Base-by-base conservation (phyloP, 2,888 invertebrate species). In the Strigamia transsilvanica region DNA sequence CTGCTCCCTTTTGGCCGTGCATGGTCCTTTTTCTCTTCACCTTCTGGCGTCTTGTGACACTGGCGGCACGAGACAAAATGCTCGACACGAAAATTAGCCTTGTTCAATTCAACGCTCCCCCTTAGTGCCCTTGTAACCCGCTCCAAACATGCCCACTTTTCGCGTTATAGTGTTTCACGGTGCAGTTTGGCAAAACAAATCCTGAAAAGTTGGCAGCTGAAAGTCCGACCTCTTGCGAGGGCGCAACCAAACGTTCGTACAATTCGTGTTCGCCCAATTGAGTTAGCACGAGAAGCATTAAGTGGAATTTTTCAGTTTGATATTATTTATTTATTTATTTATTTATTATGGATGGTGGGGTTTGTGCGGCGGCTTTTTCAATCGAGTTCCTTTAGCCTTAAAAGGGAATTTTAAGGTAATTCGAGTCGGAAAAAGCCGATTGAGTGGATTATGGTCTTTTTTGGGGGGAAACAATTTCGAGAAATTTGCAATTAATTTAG, bases 1-100 rank as follows among this genome's bases (percentile, higher is more conserved):
- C 73, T 27, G 27, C 73, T n/a, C 32, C 73, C 73, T 73, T 73
- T 73, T 73, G 73, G 15, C 56, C 18, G 15, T 32, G 73, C 73
- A 23, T 73, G 32, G 73, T 73, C 32, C 73, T 27, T 73, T 73
- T 73, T 56, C 56, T 18, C 18, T 56, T 18, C 73, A 73, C 73
- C 73, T 73, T 73, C 73, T 73, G 73, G 73, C 73, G 73, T 73
- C 73, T 73, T 73, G 73, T 73, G 73, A 73, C 73, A 73, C 32
- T 32, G 73, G 27, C 73, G 73, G 73, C 73, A 73, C 73, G 73
- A 73, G 73, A 73, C 73, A 73, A 73, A 66, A 73, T 73, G n/a
- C 73, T 32, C 32, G 73, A 73, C 73, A 73, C 73, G 73, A 73
- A 73, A 46, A 73, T 73, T 73, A 73, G 73, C 73, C 73, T 73